Percentiles rank a stretch among this genome's conserved stretches.
Conservation (phyloP, 2,113 vertebrate genomes). For the Cynoglossus semilaevis region DNA sequence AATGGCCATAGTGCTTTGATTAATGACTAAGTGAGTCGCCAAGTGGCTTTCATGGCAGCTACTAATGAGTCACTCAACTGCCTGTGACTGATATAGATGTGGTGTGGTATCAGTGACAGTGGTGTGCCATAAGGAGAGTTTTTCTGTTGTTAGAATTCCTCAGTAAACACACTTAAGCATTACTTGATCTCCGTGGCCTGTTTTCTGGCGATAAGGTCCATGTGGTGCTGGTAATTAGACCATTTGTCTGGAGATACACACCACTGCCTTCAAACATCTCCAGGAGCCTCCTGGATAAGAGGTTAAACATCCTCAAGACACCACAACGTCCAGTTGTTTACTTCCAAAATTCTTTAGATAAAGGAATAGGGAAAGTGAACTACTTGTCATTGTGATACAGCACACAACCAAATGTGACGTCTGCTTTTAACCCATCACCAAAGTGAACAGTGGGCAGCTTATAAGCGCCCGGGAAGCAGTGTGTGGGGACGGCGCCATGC, state of each 20-base stretch:
- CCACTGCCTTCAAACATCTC: not conserved
- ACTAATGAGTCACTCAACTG: constrained; percentile 53
- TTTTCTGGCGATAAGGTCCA: constrained; percentile 17
- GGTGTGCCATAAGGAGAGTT: constrained; percentile 12
- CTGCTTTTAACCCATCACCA: too few species aligned
- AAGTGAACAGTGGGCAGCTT: too few species aligned
- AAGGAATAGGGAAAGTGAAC: too few species aligned
- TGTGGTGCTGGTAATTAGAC: constrained; percentile 3
- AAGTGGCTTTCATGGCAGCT: constrained; percentile 41
- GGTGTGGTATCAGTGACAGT: constrained; percentile 26
- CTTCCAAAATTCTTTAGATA: too few species aligned
- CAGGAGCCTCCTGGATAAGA: too few species aligned
- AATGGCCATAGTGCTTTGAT: constrained; percentile 51
- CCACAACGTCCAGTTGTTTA: too few species aligned
- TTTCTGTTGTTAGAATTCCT: constrained; percentile 36
- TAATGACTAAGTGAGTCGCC: constrained; percentile 48
- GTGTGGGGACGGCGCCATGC: too few species aligned
- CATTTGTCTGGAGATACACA: not conserved
- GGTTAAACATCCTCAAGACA: too few species aligned
- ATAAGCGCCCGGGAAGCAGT: too few species aligned
- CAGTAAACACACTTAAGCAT: constrained; percentile 8
- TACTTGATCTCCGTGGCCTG: not conserved
- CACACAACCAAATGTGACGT: too few species aligned
- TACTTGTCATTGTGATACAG: too few species aligned
- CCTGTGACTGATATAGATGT: constrained; percentile 52